Evolutionary conservation across 2,888 invertebrate genomes (phyloP), one percentile per base, ranked within the genome.

Genomic region (Adineta ricciae): DNA sequence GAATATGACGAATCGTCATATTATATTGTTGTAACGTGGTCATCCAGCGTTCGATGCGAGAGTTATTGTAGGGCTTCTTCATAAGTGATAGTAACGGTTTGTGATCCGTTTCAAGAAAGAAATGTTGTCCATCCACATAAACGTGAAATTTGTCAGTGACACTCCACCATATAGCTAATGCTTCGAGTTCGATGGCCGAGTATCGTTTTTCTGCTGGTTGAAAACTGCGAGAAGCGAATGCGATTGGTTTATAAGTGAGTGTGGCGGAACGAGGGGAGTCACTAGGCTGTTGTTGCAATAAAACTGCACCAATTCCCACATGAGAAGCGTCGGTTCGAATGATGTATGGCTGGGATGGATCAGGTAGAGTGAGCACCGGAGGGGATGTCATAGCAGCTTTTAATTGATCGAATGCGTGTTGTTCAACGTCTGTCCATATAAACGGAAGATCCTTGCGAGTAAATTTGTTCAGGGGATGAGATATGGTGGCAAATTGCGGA

Each of bases 51-150:
- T 27, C 83, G 16, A 83, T 49, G 49, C 83, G 83, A n/a, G 27
- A 11, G 11, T 83, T 83, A 21, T 46, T n/a, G 32, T 50, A 50
- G 7, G 83, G n/a, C 19, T 50, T 83, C 46, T 83, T 83, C 46
- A 83, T 49, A 2, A 83, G 16, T 8, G 46, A 83, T 41, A 27
- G 27, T 24, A 83, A 38, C 36, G 83, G 83, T 38, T 52, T 83
- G 19, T 83, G 83, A 83, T 83, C 83, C 7, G 83, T 83, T 38
- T 54, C 38, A 2, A 83, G 16, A 16, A 38, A 14, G n/a, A 83
- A 83, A 36, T 83, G 27, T 54, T 54, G 38, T 24, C 54, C 54
- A 54, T 41, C 83, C 7, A 83, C 36, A 83, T 83, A 83, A 21
- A 24, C 16, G 3, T 19, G 52, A 32, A 83, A 83, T 14, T 83